Conservation (phyloP, 2,797 vertebrate genomes). For the Leptatherina wallacei region DNA sequence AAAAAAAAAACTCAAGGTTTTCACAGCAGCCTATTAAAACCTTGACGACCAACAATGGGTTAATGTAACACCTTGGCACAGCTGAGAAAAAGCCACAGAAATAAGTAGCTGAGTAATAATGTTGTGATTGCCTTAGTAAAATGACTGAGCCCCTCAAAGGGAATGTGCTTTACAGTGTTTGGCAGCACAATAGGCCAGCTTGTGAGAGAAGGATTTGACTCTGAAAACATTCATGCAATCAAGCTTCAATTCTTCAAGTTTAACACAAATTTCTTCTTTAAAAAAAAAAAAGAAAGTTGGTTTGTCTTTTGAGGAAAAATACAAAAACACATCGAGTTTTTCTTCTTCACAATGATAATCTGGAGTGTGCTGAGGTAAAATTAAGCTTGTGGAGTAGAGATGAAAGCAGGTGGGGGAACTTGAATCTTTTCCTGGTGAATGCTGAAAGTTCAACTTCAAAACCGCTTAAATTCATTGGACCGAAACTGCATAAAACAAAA, state of each 20-base stretch:
- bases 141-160: conserved; percentile 11
- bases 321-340: conserved; percentile 17
- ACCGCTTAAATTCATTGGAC: not conserved
- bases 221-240: conserved; percentile 17
- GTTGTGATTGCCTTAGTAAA: conserved; percentile 24
- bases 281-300: no score
- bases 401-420: conserved; percentile 33
- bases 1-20: conserved; percentile 28
- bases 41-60: conserved; percentile 19
- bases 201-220: conserved; percentile 13
- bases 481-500: not conserved
- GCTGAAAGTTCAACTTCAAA: conserved; percentile 13
- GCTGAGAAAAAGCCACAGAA: conserved; percentile 9
- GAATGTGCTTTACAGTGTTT: conserved; percentile 17
- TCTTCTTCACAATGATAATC: conserved; percentile 20
- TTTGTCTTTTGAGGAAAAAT: not conserved
- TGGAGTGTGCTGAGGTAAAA: conserved; percentile 27
- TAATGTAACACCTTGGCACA: conserved; percentile 14
- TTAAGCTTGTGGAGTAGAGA: conserved; percentile 9
- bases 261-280: not conserved
- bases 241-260: conserved; percentile 1
- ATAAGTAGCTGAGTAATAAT: conserved; percentile 4
- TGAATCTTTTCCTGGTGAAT: conserved; percentile 4
- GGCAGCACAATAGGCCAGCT: conserved; percentile 11
- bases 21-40: conserved; percentile 22